A percentile compares a stretch with the other conserved stretches of the same genome.
phyloP scores from a whole-genome alignment of 2,113 vertebrate genomes.

The Chaetodon trifascialis region DNA sequence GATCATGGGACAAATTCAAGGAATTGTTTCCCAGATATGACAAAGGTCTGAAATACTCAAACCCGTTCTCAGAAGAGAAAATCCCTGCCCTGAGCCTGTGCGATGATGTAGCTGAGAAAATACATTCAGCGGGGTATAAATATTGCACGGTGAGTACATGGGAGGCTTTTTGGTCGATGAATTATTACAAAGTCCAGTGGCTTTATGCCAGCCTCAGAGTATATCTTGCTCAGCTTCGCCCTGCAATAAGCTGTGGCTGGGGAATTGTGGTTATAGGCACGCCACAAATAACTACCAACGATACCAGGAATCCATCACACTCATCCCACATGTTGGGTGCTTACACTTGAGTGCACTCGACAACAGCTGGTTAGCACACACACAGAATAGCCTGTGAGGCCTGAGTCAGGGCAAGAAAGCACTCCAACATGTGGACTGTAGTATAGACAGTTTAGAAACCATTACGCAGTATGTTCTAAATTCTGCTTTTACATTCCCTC shows the following conservation, averaged over 20 bases:
- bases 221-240: conserved; percentile 64
- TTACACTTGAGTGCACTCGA: conserved; percentile 34
- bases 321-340: conserved; percentile 50
- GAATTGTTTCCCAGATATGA: conserved; percentile 55
- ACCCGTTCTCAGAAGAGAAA: conserved; percentile 35
- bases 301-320: conserved; percentile 67
- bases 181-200: conserved; percentile 80
- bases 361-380: conserved; percentile 18
- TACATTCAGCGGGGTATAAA: conserved; percentile 76
- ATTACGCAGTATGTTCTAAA: not conserved
- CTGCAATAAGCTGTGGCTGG: conserved; percentile 69
- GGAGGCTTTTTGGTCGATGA: conserved; percentile 77
- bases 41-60: conserved; percentile 40
- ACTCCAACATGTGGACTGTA: not conserved
- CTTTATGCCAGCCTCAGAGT: conserved; percentile 63
- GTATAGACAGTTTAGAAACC: not conserved
- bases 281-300: conserved; percentile 64
- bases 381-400: conserved; percentile 17
- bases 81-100: conserved; percentile 52
- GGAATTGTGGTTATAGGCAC: conserved; percentile 67
- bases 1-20: conserved; percentile 24
- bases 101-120: conserved; percentile 61
- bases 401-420: not conserved
- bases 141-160: conserved; percentile 78
- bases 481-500: not conserved